A percentile compares a stretch with the other conserved stretches of the same genome.
phyloP scores from a whole-genome alignment of 2,888 invertebrate species.

The Barypeithes pellucidus region DNA sequence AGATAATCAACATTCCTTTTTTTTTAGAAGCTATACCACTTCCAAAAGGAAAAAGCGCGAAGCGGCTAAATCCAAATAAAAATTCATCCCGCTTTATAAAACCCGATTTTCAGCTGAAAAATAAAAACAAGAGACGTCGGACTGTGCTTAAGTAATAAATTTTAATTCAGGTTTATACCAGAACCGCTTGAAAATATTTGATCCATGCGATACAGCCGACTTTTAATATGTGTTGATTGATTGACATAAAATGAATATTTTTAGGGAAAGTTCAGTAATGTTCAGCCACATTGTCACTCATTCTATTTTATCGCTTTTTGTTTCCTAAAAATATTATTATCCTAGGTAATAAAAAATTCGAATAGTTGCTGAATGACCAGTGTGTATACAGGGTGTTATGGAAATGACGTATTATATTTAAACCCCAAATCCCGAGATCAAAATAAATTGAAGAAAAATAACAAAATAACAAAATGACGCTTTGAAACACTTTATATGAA shows the following conservation, averaged over 20 bases:
- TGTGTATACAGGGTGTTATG: no score
- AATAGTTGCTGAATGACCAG: no score
- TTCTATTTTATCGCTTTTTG: no score
- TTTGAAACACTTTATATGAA: no score
- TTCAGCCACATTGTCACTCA: not conserved
- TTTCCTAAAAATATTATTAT: no score
- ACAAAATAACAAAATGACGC: no score
- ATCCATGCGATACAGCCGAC: slow-evolving; percentile 8
- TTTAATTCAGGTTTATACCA: slow-evolving; percentile 31
- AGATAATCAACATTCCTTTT: not conserved
- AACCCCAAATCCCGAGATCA: no score
- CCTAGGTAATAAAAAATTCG: no score
- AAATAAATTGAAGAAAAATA: no score
- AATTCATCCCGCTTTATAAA: slow-evolving; percentile 45
- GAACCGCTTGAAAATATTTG: slow-evolving; percentile 27
- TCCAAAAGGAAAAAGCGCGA: not conserved
- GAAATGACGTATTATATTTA: no score
- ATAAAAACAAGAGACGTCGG: slow-evolving; percentile 35
- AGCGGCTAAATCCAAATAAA: slow-evolving; percentile 47
- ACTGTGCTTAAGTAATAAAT: slow-evolving; percentile 30
- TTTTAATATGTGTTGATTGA: slow-evolving; percentile 25
- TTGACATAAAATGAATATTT: slow-evolving; percentile 26
- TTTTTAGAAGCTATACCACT: not conserved
- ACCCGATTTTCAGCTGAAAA: slow-evolving; percentile 37
- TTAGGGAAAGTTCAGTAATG: not conserved